phyloP scores from a whole-genome alignment of 2,113 vertebrate species.

The Pipra filicauda region DNA sequence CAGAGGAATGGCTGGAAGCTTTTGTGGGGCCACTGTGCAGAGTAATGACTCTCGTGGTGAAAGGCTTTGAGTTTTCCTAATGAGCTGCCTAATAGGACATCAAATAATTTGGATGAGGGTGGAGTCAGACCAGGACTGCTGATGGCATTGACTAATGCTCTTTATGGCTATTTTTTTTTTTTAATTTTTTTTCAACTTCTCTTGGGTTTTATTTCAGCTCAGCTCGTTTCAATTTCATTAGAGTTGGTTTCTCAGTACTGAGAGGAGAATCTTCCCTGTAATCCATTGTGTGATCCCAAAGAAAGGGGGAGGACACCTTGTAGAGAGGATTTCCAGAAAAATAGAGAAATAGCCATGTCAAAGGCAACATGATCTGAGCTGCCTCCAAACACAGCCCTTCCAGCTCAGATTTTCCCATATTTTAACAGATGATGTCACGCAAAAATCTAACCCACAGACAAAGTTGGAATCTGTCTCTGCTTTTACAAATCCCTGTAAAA shows the following conservation, averaged over 20 bases:
- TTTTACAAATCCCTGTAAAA: constrained; percentile 23
- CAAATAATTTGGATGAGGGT: constrained; percentile 22
- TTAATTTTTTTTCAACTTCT: background rate
- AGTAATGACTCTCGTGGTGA: background rate
- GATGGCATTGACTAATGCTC: background rate
- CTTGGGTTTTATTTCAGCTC: background rate
- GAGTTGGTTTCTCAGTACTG: background rate
- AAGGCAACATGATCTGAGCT: background rate
- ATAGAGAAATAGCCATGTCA: background rate
- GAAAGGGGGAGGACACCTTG: background rate
- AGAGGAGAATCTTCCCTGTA: background rate
- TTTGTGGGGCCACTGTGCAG: background rate
- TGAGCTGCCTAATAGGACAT: constrained; percentile 40
- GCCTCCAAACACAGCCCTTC: background rate
- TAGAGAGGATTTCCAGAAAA: background rate
- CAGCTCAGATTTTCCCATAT: constrained; percentile 33
- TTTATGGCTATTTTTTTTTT: background rate
- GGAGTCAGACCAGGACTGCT: background rate
- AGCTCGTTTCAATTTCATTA: background rate
- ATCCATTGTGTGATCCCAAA: background rate
- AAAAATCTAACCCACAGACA: constrained; percentile 1
- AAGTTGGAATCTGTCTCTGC: background rate
- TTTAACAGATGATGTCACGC: constrained; percentile 47
- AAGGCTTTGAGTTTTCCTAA: constrained; percentile 9
- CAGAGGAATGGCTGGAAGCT: background rate